Conservation (phyloP, 35 echinoderm and acorn worm species). For the Strongylocentrotus purpuratus region DNA sequence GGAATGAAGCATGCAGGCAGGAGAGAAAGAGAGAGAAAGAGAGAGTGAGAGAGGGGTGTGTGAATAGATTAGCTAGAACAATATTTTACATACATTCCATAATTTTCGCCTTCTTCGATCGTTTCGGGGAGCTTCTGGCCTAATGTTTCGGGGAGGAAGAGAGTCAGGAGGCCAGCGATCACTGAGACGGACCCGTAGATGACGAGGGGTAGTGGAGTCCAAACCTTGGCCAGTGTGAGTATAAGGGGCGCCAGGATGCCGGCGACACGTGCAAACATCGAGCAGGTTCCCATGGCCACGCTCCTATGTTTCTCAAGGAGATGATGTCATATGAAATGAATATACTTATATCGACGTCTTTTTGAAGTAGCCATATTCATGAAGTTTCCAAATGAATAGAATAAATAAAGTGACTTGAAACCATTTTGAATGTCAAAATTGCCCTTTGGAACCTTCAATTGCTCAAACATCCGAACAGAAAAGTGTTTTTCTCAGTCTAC, state of each 20-base stretch:
- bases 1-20: no score
- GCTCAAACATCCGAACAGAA: no score
- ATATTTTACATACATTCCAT: slow-evolving; percentile 33
- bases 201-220: slow-evolving; percentile 64
- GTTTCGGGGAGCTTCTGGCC: slow-evolving; percentile 75
- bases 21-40: no score
- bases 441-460: no score
- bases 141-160: slow-evolving; percentile 71
- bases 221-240: slow-evolving; percentile 52
- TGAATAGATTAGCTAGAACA: no score
- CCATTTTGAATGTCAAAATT: not conserved
- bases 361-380: not conserved
- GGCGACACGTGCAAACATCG: slow-evolving; percentile 69
- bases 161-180: slow-evolving; percentile 54
- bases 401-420: not conserved
- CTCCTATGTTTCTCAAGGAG: slow-evolving; percentile 28
- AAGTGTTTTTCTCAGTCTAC: no score
- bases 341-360: not conserved
- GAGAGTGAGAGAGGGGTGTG: no score
- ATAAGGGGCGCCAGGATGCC: slow-evolving; percentile 74
- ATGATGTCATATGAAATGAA: not conserved
- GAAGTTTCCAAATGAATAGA: not conserved
- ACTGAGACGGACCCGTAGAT: slow-evolving; percentile 60
- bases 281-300: slow-evolving; percentile 62
- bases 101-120: slow-evolving; percentile 66